Conservation (phyloP, 92 coral and sea anemone species). For the Porites cylindrica region DNA sequence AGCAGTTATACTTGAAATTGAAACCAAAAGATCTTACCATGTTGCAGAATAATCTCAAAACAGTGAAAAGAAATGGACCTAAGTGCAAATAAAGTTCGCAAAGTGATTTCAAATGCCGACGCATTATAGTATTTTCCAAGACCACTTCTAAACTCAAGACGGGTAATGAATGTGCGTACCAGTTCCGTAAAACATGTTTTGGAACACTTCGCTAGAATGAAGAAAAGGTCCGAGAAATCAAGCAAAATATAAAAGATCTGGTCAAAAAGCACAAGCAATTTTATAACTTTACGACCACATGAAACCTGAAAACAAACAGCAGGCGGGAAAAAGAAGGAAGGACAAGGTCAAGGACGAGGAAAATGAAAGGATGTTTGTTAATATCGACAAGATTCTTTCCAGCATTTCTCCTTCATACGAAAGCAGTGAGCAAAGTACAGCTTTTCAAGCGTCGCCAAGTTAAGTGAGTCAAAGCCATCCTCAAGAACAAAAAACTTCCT, state of each 20-base stretch:
- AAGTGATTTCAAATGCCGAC: background rate
- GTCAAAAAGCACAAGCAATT: background rate
- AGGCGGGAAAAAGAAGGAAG: conserved; percentile 11
- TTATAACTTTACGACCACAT: background rate
- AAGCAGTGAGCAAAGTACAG: background rate
- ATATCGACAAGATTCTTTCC: background rate
- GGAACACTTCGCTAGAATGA: no score
- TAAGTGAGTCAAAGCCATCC: background rate
- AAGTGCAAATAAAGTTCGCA: background rate
- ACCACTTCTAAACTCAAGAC: no score
- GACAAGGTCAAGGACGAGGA: conserved; percentile 1
- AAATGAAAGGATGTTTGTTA: background rate
- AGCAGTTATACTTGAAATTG: background rate
- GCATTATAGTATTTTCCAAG: no score
- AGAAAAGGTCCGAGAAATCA: no score
- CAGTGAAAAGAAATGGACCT: background rate
- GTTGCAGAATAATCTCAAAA: background rate
- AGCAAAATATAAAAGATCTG: no score
- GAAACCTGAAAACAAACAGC: background rate
- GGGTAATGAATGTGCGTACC: no score
- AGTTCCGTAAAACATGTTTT: no score
- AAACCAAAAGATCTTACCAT: conserved; percentile 1
- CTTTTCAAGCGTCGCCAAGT: background rate
- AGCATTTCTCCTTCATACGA: background rate
- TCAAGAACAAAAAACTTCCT: no score